phyloP scores from a whole-genome alignment of 2,113 vertebrate species.

The Craseonycteris thonglongyai region DNA sequence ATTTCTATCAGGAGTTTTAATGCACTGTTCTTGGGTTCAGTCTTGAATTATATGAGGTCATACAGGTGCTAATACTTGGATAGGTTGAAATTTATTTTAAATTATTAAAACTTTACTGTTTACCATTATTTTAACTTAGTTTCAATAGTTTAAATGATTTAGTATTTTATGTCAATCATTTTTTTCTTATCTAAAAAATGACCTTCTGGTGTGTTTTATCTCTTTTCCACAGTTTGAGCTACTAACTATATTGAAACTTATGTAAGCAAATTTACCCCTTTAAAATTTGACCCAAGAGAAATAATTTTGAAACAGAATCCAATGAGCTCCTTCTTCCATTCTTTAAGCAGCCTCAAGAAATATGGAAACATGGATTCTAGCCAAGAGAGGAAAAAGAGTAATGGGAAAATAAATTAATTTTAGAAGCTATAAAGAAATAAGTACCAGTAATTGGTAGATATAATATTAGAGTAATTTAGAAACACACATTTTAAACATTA shows the following conservation, averaged over 20 bases:
- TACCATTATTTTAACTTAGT: background rate
- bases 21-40: background rate
- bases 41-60: background rate
- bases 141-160: background rate
- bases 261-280: constrained; percentile 22
- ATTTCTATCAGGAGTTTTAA: background rate
- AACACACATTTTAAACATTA: constrained; percentile 51
- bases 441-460: constrained; percentile 43
- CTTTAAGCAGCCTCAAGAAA: background rate
- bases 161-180: background rate
- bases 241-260: background rate
- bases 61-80: background rate
- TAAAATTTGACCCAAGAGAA: background rate
- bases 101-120: background rate
- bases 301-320: background rate
- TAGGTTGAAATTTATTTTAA: background rate
- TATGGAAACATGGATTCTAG: constrained; percentile 19
- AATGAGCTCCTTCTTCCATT: background rate
- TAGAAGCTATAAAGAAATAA: constrained; percentile 50
- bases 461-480: constrained; percentile 44
- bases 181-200: background rate
- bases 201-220: background rate
- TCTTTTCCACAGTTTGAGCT: background rate
- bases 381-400: constrained; percentile 45
- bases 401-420: constrained; percentile 61